phyloP scores from a whole-genome alignment of 2,113 vertebrate genomes.

The Paraplagusia blochii region DNA sequence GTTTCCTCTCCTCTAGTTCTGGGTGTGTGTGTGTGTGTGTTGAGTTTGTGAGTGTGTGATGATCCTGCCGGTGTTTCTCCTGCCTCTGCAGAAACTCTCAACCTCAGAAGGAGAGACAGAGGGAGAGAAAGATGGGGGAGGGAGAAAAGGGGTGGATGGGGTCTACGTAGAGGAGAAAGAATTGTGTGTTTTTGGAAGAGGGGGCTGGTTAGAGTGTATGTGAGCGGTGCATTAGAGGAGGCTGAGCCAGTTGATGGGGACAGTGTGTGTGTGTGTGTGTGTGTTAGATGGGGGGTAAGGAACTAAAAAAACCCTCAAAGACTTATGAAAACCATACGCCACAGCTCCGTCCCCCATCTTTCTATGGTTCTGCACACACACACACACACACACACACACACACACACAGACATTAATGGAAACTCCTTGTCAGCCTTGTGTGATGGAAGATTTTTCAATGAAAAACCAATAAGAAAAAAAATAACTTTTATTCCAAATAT shows the following conservation, averaged over 20 bases:
- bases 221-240: constrained; percentile 36
- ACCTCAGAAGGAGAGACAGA: constrained; percentile 49
- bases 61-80: constrained; percentile 42
- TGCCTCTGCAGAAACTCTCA: constrained; percentile 58
- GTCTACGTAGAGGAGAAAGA: constrained; percentile 71
- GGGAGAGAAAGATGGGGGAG: constrained; percentile 43
- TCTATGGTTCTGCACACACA: constrained; percentile 34
- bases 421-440: constrained; percentile 58
- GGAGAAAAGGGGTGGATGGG: constrained; percentile 25
- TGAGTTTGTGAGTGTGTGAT: constrained; percentile 23
- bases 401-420: constrained; percentile 46
- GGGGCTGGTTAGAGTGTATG: constrained; percentile 64
- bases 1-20: constrained; percentile 13
- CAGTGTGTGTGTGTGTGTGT: neutral
- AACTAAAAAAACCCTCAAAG: constrained; percentile 42
- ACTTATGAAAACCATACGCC: constrained; percentile 73
- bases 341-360: constrained; percentile 51
- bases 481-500: too few relatives aligned
- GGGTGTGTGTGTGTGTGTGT: constrained; percentile 10
- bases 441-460: constrained; percentile 24
- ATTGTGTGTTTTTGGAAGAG: constrained; percentile 67
- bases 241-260: constrained; percentile 41
- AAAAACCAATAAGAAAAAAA: too few relatives aligned
- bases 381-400: constrained; percentile 1
- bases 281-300: neutral